Conservation (phyloP, 2,797 vertebrate species). For the Arrhamphus sclerolepis region DNA sequence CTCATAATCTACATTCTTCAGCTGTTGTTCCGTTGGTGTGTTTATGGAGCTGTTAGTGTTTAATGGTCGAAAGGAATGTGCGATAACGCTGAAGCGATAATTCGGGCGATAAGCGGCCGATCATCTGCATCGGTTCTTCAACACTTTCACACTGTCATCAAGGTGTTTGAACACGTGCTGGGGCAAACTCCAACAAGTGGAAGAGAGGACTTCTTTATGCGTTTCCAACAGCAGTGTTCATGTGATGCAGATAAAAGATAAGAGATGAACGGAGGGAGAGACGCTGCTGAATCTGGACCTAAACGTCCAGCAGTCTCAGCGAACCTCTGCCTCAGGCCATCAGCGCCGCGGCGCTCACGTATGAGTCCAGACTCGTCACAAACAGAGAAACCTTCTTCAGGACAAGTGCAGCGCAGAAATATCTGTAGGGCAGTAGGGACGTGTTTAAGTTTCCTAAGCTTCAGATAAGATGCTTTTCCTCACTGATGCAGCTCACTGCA, state of each 20-base stretch:
- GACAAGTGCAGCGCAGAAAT: no score
- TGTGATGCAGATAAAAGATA: background rate
- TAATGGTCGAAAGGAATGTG: conserved; percentile 16
- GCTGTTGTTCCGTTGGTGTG: background rate
- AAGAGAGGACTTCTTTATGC: background rate
- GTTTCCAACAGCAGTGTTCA: background rate
- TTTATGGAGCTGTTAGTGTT: background rate
- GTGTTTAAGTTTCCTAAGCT: no score
- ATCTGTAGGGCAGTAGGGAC: no score
- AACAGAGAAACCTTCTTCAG: no score
- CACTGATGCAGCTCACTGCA: no score
- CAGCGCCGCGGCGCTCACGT: no score
- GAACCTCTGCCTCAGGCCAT: no score
- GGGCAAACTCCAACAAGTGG: conserved; percentile 6
- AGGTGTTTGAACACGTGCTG: background rate
- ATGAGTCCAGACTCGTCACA: no score
- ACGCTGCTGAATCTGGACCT: background rate
- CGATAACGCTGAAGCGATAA: conserved; percentile 6
- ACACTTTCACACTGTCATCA: conserved; percentile 4
- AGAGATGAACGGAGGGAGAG: no score
- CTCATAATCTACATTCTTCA: conserved; percentile 1
- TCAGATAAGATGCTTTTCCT: no score
- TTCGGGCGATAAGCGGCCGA: background rate
- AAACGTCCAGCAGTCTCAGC: no score
- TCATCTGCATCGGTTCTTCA: background rate